These are phyloP conservation scores for Pontoporia blainvillei DNA, from an alignment of 2,113 vertebrate species.

Conservation along the genomic window DNA sequence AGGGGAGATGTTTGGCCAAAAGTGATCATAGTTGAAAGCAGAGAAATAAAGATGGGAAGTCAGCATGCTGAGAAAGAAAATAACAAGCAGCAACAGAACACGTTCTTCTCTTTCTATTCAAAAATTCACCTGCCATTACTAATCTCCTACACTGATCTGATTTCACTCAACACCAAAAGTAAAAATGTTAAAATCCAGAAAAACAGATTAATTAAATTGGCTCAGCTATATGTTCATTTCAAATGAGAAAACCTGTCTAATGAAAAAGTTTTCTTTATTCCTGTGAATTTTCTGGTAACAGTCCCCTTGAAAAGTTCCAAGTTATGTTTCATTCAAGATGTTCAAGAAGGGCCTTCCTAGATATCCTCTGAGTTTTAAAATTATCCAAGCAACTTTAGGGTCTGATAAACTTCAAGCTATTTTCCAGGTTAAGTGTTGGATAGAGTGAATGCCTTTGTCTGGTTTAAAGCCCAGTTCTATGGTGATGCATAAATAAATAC, in stretches of 20 bases:
- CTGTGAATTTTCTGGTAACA: neutral
- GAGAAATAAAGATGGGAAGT: neutral
- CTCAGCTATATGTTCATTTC: neutral
- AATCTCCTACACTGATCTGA: neutral
- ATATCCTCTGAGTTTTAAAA: neutral
- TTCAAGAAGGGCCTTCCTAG: neutral
- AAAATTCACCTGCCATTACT: neutral
- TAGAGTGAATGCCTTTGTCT: neutral
- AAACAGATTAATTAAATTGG: neutral
- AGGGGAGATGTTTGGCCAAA: neutral
- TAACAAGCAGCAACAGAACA: neutral
- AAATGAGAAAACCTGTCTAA: neutral
- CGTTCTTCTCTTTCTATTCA: neutral
- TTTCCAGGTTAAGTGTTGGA: neutral
- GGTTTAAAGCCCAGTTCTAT: neutral
- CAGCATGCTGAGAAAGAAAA: neutral
- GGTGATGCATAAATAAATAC: neutral
- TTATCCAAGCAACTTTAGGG: neutral
- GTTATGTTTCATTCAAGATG: neutral
- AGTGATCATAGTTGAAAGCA: neutral
- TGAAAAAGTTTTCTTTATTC: neutral
- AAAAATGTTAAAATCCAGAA: neutral
- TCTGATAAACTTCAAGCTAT: neutral
- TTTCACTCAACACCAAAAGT: neutral
- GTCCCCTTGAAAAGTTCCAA: neutral